Conservation (phyloP, 2,113 vertebrate genomes). For the Myrmecophaga tridactyla region DNA sequence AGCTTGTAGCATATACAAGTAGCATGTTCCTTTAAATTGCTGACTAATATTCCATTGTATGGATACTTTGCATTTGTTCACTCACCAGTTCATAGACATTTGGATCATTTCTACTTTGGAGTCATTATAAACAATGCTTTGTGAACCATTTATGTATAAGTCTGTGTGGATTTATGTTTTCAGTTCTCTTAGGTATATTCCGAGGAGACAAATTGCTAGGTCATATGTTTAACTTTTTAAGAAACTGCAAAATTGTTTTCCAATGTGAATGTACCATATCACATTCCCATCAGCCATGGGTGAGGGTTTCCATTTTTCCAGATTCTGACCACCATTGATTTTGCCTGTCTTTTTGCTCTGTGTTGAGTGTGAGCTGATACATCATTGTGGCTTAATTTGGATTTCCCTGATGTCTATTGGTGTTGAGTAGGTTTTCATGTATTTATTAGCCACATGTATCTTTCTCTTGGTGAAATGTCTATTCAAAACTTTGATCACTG, state of each 20-base stretch:
- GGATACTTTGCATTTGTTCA: background rate
- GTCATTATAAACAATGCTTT: accelerated
- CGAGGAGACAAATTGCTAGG: background rate
- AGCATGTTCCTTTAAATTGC: background rate
- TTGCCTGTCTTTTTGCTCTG: background rate
- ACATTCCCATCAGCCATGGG: accelerated
- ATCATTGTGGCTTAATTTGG: too few relatives aligned
- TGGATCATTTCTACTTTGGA: accelerated
- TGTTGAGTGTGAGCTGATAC: accelerated
- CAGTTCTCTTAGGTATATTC: too few relatives aligned
- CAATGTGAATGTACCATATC: accelerated
- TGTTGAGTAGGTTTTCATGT: accelerated
- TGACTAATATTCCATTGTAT: accelerated
- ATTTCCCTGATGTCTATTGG: background rate
- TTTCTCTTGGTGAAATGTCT: background rate
- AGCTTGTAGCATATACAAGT: accelerated
- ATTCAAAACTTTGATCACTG: background rate
- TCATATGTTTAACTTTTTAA: background rate
- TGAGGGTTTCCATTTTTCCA: accelerated
- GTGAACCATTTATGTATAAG: accelerated
- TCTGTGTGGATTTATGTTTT: background rate
- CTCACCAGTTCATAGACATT: accelerated
- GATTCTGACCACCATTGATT: accelerated
- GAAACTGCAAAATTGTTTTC: background rate
- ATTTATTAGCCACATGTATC: accelerated